These are phyloP conservation scores for Ceuthmochares aereus DNA, from an alignment of 2,113 vertebrate species.

Conservation along the genomic window DNA sequence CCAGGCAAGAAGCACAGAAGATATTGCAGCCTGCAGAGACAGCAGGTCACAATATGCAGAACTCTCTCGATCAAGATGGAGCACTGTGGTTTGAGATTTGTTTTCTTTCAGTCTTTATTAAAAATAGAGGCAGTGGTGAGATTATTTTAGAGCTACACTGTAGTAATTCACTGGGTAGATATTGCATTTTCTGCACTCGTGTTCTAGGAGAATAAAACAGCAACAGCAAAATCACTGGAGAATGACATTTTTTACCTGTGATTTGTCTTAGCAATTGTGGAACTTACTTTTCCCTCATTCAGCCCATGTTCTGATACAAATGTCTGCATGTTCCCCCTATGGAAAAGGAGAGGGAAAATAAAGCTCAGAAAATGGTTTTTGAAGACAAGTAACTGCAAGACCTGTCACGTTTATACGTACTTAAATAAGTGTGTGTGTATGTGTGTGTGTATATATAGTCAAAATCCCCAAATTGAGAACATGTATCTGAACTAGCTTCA, in stretches of 20 bases:
- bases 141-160: neutral
- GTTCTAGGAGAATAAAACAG: neutral
- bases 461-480: neutral
- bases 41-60: neutral
- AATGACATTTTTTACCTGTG: neutral
- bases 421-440: neutral
- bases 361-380: neutral
- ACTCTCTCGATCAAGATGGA: neutral
- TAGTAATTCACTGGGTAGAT: neutral
- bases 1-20: neutral
- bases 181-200: neutral
- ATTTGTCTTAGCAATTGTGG: neutral
- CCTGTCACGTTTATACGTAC: neutral
- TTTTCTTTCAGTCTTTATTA: neutral
- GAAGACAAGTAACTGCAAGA: neutral
- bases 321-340: accelerated
- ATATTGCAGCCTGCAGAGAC: neutral
- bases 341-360: neutral
- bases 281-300: neutral
- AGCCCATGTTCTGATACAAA: neutral
- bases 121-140: neutral
- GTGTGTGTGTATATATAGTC: neutral
- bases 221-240: neutral
- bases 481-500: neutral
- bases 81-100: neutral